Percentiles rank a stretch among this genome's conserved stretches.
Conservation (phyloP, 2,888 invertebrate species). For the Amblyjoppa proteus region DNA sequence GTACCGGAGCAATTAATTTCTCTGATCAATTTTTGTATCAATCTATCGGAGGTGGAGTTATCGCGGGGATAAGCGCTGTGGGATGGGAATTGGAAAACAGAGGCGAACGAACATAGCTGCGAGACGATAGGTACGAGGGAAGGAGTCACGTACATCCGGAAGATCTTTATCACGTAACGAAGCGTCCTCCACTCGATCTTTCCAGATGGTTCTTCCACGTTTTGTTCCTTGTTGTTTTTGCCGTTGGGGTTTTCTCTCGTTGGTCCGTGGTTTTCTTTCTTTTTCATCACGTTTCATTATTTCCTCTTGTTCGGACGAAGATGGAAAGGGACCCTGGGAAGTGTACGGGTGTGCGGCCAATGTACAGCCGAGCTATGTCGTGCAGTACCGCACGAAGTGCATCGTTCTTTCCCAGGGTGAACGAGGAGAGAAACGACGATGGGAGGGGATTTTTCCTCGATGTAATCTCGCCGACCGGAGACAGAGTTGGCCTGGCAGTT, state of each 20-base stretch:
- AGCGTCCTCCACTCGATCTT: conserved; percentile 64
- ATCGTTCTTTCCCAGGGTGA: conserved; percentile 10
- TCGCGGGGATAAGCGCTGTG: conserved; percentile 15
- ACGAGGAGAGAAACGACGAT: conserved; percentile 4
- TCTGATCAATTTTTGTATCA: conserved; percentile 59
- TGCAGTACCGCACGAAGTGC: conserved; percentile 14
- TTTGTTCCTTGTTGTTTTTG: conserved; percentile 20
- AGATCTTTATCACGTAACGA: conserved; percentile 69
- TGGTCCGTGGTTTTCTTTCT: conserved; percentile 10
- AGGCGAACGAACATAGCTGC: neutral
- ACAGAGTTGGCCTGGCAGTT: conserved; percentile 26
- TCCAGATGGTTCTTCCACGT: conserved; percentile 59
- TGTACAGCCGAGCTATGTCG: neutral
- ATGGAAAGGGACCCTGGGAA: conserved; percentile 12
- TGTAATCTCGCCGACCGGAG: conserved; percentile 37
- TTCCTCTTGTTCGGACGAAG: conserved; percentile 45
- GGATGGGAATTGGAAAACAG: conserved; percentile 25
- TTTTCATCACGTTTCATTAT: conserved; percentile 66
- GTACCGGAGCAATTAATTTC: conserved; percentile 50
- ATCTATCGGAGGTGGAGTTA: conserved; percentile 41
- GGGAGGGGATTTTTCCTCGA: conserved; percentile 33
- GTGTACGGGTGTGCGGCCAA: neutral
- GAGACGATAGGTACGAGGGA: neutral
- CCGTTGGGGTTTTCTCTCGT: conserved; percentile 1
- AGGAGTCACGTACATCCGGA: conserved; percentile 62